Evolutionary conservation across 2,888 invertebrate species (phyloP), one percentile per base, ranked within the genome.

Genomic region (Electrophaes corylata): DNA sequence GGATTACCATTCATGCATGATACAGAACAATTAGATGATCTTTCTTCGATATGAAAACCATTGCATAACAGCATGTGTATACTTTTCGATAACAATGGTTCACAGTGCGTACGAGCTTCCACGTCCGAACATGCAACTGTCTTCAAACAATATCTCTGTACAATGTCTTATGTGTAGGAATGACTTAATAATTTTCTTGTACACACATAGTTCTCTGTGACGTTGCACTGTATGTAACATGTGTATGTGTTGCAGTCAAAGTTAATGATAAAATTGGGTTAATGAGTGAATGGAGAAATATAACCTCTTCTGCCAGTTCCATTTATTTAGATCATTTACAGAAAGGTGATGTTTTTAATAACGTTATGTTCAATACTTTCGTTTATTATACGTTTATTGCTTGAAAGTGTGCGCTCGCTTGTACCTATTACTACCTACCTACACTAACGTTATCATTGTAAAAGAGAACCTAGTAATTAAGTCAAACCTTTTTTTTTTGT

Each of bases 121-220:
- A 67, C 75, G 71, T 72, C 79, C 75, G 72, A 78, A 76, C 80
- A 78, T 72, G 75, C 71, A 75, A 74, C 67, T 73, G 70, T 73
- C 71, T 72, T 71, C 57, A 60, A 70, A 75, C 72, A 72, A 70
- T 77, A 73, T 73, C 72, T 73, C 71, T 71, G 67, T 66, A 71
- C 69, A 69, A 66, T 69, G 72, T 72, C 75, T 80, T 78, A 58
- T 72, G 79, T 82, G 79, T 83, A 81, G 81, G 69, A 79, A 84
- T 86, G 79, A 83, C 81, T 86, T 84, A 81, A 87, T 84, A 78
- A 81, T 82, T 82, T 84, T 74, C 65, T 76, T 66, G 68, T 39
- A 67, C 74, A 72, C 77, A 73, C 73, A 70, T 68, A 64, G 66
- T 53, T 54, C 46, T 59, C 47, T 44, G 66, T 73, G 68, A 66